Conservation (phyloP, 2,797 vertebrate species). For the Trachops cirrhosus region DNA sequence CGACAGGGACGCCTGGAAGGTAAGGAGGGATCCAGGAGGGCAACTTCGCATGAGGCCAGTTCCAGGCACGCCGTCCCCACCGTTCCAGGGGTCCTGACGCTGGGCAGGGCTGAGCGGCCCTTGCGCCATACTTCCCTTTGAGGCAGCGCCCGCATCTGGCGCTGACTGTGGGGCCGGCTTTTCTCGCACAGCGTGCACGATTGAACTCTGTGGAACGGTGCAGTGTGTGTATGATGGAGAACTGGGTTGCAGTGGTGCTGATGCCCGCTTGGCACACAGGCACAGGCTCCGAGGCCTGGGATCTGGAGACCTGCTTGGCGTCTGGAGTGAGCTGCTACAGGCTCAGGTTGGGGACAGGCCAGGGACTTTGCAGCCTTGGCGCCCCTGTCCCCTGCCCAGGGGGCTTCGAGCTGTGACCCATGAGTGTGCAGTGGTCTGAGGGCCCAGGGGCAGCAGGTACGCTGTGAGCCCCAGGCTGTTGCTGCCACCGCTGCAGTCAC, state of each 20-base stretch:
- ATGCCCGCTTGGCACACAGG: neutral
- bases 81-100: neutral
- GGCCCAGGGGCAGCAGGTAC: neutral
- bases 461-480: neutral
- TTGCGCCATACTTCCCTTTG: neutral
- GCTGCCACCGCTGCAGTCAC: neutral
- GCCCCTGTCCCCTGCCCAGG: neutral
- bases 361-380: neutral
- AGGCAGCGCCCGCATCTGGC: fast-evolving
- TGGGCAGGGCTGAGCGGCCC: neutral
- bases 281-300: neutral
- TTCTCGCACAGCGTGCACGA: fast-evolving
- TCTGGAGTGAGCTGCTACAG: neutral
- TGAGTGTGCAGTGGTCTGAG: neutral
- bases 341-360: neutral
- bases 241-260: neutral
- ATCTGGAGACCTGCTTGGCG: neutral
- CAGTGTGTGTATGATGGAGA: neutral
- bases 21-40: conserved; percentile 45
- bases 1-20: conserved; percentile 85
- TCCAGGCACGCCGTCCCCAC: neutral
- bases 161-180: neutral
- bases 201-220: fast-evolving
- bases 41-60: neutral
- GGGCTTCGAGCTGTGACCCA: neutral